Evolutionary conservation across 92 coral and sea anemone genomes (phyloP).

Genomic region (Epizoanthus ramosus): DNA sequence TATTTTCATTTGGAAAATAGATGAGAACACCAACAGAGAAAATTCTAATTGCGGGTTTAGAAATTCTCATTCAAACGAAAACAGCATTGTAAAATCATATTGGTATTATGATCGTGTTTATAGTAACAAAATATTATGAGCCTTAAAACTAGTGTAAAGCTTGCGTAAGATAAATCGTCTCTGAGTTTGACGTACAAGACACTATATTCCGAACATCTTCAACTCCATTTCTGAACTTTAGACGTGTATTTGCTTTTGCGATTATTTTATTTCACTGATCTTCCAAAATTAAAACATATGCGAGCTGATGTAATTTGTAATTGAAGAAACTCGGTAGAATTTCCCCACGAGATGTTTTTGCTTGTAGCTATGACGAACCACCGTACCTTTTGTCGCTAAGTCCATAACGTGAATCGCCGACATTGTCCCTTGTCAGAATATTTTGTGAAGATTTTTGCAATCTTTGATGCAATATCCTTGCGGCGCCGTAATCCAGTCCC

Average conservation of each 20-base stretch:
- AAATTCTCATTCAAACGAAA: too few species aligned
- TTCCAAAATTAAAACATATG: background rate
- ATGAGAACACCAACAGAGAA: background rate
- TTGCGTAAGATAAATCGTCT: too few species aligned
- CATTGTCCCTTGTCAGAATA: slow-evolving; percentile 13
- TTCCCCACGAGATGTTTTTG: background rate
- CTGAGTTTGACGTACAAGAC: too few species aligned
- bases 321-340: too few species aligned
- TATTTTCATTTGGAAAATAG: background rate
- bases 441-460: background rate
- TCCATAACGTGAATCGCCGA: slow-evolving; percentile 45
- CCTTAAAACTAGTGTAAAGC: too few species aligned
- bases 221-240: background rate
- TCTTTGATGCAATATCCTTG: background rate
- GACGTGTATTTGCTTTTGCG: background rate
- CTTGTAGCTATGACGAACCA: background rate
- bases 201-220: too few species aligned
- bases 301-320: background rate
- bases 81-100: too few species aligned
- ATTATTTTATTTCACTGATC: background rate
- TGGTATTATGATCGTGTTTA: too few species aligned
- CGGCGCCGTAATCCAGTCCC: background rate
- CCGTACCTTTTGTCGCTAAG: slow-evolving; percentile 36
- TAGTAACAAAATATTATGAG: too few species aligned
- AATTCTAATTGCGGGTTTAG: background rate